A percentile compares a stretch with the other conserved stretches of the same genome.
Conservation (phyloP, 2,888 invertebrate species). For the Trissonchulus sp. region DNA sequence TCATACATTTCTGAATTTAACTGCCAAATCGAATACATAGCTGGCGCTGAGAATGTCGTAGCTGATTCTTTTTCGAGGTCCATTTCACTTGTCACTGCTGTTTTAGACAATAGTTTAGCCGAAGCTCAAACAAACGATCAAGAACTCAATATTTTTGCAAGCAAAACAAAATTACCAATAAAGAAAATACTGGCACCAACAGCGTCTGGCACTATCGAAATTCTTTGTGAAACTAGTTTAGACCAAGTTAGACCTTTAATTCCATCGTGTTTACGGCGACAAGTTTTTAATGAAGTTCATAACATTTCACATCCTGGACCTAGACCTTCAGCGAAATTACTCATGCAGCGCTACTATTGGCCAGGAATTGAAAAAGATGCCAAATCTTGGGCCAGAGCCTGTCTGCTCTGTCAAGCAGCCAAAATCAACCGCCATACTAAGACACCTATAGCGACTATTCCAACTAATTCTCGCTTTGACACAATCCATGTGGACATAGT, state of each 20-base stretch:
- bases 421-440: slow-evolving; percentile 12
- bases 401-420: slow-evolving; percentile 8
- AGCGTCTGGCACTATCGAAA: background rate
- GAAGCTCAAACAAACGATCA: background rate
- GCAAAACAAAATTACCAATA: background rate
- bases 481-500: slow-evolving; percentile 25
- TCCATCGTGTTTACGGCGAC: background rate
- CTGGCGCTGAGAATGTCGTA: slow-evolving; percentile 15
- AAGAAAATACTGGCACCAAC: no score
- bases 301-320: background rate
- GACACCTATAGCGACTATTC: background rate
- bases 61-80: slow-evolving; percentile 17
- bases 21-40: slow-evolving; percentile 9
- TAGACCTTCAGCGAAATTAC: background rate
- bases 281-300: background rate
- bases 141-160: background rate
- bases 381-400: background rate
- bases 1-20: slow-evolving; percentile 21
- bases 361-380: slow-evolving; percentile 9
- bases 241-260: background rate
- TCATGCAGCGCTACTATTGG: background rate
- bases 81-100: background rate
- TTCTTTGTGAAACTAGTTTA: background rate
- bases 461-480: slow-evolving; percentile 6
- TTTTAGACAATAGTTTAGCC: background rate